Evolutionary conservation across 2,113 vertebrate genomes (phyloP).

Genomic region (Mesoclemmys tuberculata): DNA sequence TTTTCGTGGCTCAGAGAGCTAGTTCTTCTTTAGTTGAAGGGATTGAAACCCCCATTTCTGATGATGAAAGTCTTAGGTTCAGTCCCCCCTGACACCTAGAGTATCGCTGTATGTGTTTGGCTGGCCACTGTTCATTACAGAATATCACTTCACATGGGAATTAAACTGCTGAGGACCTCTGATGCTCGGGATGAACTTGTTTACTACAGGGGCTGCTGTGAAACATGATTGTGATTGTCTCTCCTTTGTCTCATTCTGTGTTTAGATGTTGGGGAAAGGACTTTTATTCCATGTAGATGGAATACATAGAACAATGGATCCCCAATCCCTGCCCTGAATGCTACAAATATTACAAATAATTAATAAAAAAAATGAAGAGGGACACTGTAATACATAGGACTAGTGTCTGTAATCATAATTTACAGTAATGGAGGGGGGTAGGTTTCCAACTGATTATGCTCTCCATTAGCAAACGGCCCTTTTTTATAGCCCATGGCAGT

Average conservation of each 20-base stretch:
- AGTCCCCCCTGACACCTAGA: neutral
- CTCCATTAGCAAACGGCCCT: neutral
- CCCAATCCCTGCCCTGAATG: neutral
- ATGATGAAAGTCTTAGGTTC: accelerated
- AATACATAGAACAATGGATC: neutral
- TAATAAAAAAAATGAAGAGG: neutral
- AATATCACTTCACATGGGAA: neutral
- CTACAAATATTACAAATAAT: neutral
- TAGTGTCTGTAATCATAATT: neutral
- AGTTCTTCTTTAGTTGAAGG: neutral
- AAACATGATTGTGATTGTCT: neutral
- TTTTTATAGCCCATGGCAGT: neutral
- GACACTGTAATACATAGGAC: neutral
- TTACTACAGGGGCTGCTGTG: neutral
- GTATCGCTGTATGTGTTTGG: neutral
- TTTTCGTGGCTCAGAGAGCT: neutral
- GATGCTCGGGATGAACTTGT: neutral
- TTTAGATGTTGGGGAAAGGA: neutral
- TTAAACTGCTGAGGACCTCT: neutral
- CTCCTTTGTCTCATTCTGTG: neutral
- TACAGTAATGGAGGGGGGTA: neutral
- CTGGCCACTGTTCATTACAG: neutral
- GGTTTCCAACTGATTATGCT: neutral
- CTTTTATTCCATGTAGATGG: neutral
- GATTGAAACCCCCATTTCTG: neutral